These are phyloP conservation scores for Craterocephalus amniculus DNA, from an alignment of 2,797 vertebrate species.

Conservation along the genomic window DNA sequence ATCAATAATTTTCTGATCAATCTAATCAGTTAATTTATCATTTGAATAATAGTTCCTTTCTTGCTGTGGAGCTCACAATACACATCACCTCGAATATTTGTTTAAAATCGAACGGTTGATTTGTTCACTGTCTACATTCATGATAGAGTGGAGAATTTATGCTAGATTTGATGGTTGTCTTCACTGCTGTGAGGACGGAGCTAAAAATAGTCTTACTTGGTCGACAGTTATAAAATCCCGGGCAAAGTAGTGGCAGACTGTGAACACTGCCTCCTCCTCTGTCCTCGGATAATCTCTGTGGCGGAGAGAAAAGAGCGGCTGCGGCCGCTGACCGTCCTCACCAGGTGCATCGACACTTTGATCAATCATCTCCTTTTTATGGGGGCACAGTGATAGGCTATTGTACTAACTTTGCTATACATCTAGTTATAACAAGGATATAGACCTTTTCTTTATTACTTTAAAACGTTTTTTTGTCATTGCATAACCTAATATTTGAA, in stretches of 20 bases:
- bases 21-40: no score
- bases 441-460: neutral
- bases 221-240: constrained; percentile 50
- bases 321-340: constrained; percentile 28
- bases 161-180: constrained; percentile 68
- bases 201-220: constrained; percentile 85
- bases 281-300: constrained; percentile 37
- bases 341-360: constrained; percentile 36
- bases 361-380: constrained; percentile 20
- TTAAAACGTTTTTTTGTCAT: constrained; percentile 37
- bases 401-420: neutral
- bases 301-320: constrained; percentile 37
- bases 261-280: constrained; percentile 29
- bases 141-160: constrained; percentile 26
- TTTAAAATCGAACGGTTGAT: no score
- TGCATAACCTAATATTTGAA: constrained; percentile 34
- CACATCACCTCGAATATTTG: no score
- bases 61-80: neutral
- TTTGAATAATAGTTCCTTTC: neutral
- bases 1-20: neutral
- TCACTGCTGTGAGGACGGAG: constrained; percentile 75
- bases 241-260: constrained; percentile 53
- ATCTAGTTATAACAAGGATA: neutral
- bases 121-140: constrained; percentile 18
- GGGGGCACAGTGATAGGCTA: neutral